Evolutionary conservation across 92 coral and sea anemone genomes (phyloP), one percentile per base, ranked within the genome.

Genomic region (Isaurus tuberculatus): DNA sequence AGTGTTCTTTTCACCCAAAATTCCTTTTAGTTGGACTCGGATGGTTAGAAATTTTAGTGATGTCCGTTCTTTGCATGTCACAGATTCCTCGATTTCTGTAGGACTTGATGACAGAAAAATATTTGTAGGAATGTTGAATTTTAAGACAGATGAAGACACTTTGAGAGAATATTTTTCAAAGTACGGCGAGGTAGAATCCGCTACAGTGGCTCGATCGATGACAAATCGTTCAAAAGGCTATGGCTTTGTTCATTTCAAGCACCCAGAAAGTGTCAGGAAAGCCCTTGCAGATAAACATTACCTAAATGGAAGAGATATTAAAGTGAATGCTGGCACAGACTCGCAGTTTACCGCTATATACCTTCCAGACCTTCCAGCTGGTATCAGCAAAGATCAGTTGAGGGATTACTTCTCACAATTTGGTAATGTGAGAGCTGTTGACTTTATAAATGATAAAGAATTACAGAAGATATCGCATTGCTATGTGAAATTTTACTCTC

Each of bases 111-210:
- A 60, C 23, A 82, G 93, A 69, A 81, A 83, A 46, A 61, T 90
- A 8, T 90, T 90, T 66, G 78, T 90, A 6, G 93, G 90, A 16
- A 89, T 89, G 43, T 64, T 90, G 27, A 69, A 82, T 60, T 78
- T 84, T 51, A 79, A 69, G n/a, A 86, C 93, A 10, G 86, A 79
- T 30, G 93, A 90, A 42, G 86, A 86, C 9, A 51, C 65, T 32
- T 25, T 83, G 77, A 78, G 29, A 53, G 86, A 86, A 7, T 86
- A 90, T 44, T 90, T 90, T 37, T 71, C 90, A 23, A 60, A 65
- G 49, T 90, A 86, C 78, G 93, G 93, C n/a, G 90, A 66, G n/a
- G 85, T 90, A 1, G 88, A 90, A 15, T 75, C 73, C 40, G 88
- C 73, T 0, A 85, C 82, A 4, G 31, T 90, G 17, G 86, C 80